phyloP scores from a whole-genome alignment of 2,888 invertebrate species.

The Caenorhabditis plicata region DNA sequence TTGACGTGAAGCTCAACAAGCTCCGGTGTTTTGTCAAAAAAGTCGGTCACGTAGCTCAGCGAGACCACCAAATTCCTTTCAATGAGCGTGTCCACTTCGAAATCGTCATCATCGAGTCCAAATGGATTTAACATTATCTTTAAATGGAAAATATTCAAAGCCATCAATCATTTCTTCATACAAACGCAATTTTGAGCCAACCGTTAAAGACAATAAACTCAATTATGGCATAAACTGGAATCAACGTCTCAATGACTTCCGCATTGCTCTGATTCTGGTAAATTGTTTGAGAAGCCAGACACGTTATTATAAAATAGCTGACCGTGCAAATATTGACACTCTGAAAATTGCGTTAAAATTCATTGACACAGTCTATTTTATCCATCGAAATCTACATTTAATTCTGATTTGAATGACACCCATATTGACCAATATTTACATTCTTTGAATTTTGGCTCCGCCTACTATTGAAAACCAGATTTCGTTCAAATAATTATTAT shows the following conservation, averaged over 20 bases:
- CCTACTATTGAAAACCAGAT: too few relatives aligned
- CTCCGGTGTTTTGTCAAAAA: conserved; percentile 44
- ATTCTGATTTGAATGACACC: too few relatives aligned
- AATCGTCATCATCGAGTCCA: conserved; percentile 55
- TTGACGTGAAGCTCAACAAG: conserved; percentile 35
- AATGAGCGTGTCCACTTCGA: conserved; percentile 49
- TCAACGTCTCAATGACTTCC: conserved; percentile 21
- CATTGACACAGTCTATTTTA: too few relatives aligned
- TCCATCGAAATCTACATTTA: too few relatives aligned
- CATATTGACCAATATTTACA: too few relatives aligned
- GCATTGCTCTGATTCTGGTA: conserved; percentile 5
- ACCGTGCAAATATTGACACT: conserved; percentile 39
- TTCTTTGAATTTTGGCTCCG: too few relatives aligned
- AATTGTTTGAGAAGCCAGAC: conserved; percentile 39
- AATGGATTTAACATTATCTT: conserved; percentile 56
- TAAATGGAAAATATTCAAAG: too few relatives aligned
- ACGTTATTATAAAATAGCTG: conserved; percentile 36
- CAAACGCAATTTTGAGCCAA: conserved; percentile 47
- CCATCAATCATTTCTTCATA: too few relatives aligned
- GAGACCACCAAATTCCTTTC: conserved; percentile 48
- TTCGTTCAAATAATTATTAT: too few relatives aligned
- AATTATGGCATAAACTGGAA: conserved; percentile 39
- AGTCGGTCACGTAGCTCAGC: conserved; percentile 40
- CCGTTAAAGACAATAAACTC: conserved; percentile 48
- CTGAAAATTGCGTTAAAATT: neutral